A percentile compares a stretch with the other conserved stretches of the same genome.
Conservation (phyloP, 2,888 invertebrate genomes). For the Lepidochrysops patricia region DNA sequence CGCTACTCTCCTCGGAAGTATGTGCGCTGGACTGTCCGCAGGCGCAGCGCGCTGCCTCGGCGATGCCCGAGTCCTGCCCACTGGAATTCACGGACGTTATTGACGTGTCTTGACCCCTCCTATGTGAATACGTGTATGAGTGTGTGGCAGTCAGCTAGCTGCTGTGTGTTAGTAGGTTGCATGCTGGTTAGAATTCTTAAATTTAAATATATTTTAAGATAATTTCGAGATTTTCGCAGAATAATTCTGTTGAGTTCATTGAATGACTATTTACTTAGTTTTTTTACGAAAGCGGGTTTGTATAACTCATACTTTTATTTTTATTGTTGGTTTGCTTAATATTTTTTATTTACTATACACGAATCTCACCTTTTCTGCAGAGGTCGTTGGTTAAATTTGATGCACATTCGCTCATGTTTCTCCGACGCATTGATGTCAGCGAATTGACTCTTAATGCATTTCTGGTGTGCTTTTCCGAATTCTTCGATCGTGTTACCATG, state of each 20-base stretch:
- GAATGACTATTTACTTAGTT: too few species aligned
- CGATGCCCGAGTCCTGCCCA: constrained; percentile 87
- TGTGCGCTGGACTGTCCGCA: constrained; percentile 80
- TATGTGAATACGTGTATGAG: constrained; percentile 29
- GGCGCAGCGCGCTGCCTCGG: constrained; percentile 71
- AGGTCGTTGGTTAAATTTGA: constrained; percentile 68
- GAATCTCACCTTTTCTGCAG: constrained; percentile 56
- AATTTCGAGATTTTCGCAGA: too few species aligned
- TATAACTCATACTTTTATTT: too few species aligned
- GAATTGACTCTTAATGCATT: constrained; percentile 61
- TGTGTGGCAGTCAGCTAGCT: neutral
- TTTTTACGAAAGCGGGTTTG: too few species aligned
- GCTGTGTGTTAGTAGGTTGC: constrained; percentile 6
- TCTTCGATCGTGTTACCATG: constrained; percentile 66
- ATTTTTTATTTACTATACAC: neutral
- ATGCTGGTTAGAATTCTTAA: neutral
- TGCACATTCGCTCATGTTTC: constrained; percentile 68
- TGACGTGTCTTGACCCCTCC: constrained; percentile 78
- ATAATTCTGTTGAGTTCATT: too few species aligned
- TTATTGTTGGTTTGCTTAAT: too few species aligned
- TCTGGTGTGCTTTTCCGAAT: constrained; percentile 68
- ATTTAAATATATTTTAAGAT: neutral
- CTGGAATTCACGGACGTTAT: constrained; percentile 88
- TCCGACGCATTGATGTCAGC: constrained; percentile 38
- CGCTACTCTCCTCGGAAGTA: constrained; percentile 81